Evolutionary conservation across 2,113 vertebrate genomes (phyloP).

Genomic region (Pseudopodoces humilis): DNA sequence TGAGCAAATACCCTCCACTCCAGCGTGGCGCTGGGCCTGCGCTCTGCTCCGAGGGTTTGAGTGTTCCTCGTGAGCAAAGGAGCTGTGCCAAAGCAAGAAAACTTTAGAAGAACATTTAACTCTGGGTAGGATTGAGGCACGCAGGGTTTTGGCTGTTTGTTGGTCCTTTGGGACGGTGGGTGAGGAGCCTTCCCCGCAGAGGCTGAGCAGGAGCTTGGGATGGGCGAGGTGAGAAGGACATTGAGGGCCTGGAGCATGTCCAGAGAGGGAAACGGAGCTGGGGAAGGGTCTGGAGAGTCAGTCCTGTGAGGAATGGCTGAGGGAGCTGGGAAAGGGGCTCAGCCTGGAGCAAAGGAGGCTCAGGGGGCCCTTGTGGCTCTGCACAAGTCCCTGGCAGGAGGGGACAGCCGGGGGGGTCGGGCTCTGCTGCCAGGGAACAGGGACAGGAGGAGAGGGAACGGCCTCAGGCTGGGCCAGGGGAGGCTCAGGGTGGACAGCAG

Average conservation of each 20-base stretch:
- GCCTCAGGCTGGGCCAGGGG: not conserved
- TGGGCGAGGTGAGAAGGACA: not conserved
- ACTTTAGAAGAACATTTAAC: not conserved
- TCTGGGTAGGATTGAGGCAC: not conserved
- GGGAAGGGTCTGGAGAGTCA: not conserved
- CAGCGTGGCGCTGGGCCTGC: not conserved
- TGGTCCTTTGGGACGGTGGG: not conserved
- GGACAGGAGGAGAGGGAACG: not conserved
- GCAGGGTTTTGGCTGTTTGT: not conserved
- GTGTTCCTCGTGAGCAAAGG: not conserved
- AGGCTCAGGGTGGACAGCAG: not conserved
- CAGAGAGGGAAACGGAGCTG: accelerated
- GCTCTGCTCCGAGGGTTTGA: not conserved
- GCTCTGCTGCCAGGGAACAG: not conserved
- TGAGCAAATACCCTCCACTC: slow-evolving; percentile 5
- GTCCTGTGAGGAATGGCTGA: not conserved
- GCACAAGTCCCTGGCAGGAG: not conserved
- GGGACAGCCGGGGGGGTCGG: not conserved
- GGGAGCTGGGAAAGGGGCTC: not conserved
- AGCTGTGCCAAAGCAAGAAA: not conserved
- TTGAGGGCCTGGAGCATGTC: accelerated
- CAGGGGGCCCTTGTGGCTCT: not conserved
- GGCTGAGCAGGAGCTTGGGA: not conserved
- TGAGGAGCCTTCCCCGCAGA: not conserved
- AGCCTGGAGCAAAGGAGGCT: not conserved